Percentiles rank a stretch among this genome's conserved stretches.
Conservation (phyloP, 2,888 invertebrate genomes). For the Beris morrisii region DNA sequence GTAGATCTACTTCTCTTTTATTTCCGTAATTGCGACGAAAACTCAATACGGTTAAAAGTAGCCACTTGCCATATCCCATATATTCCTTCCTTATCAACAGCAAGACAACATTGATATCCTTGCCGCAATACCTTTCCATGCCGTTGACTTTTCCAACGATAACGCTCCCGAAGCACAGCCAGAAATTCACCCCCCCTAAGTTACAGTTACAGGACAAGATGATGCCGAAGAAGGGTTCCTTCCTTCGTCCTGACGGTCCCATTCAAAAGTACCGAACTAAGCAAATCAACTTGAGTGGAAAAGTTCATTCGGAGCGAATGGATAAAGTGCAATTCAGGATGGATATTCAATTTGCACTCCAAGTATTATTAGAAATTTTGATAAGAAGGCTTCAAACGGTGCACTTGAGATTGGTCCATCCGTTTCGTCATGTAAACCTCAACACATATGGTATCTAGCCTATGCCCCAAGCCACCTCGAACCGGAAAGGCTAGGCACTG, state of each 20-base stretch:
- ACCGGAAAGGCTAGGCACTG: no score
- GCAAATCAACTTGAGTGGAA: conserved; percentile 32
- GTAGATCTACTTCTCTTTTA: no score
- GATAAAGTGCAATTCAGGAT: conserved; percentile 17
- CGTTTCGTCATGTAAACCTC: no score
- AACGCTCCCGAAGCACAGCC: not conserved
- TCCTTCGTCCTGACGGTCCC: conserved; percentile 1
- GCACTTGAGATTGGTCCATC: no score
- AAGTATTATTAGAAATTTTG: conserved; percentile 26
- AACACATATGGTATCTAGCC: no score
- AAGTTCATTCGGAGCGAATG: conserved; percentile 21
- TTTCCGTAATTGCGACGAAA: no score
- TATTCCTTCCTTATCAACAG: no score
- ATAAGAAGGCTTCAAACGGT: conserved; percentile 10
- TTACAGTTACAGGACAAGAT: not conserved
- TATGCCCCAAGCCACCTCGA: no score
- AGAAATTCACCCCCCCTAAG: not conserved
- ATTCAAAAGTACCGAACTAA: conserved; percentile 19
- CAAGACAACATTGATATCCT: no score
- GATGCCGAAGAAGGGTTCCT: not conserved
- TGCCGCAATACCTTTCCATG: no score
- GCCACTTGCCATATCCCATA: no score
- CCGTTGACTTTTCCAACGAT: conserved; percentile 8
- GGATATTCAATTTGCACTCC: conserved; percentile 28
- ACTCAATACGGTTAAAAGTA: no score